Conservation (phyloP, 2,888 invertebrate species). For the Cataglyphis albicans region DNA sequence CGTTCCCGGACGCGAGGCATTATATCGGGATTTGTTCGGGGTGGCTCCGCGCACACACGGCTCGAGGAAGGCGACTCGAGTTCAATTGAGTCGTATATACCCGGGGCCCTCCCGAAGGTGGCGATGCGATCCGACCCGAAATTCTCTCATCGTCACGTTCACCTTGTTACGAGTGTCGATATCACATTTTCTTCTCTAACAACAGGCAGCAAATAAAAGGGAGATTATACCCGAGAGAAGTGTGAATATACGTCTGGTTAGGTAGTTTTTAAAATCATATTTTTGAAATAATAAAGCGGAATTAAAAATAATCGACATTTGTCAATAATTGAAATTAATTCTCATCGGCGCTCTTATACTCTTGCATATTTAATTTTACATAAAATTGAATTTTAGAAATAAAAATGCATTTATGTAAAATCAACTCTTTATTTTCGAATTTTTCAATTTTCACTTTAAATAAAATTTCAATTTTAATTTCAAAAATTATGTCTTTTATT, state of each 20-base stretch:
- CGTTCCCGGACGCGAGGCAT: slow-evolving; percentile 73
- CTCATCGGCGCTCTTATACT: no score
- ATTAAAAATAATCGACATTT: not conserved
- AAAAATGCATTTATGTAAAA: no score
- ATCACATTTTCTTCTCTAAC: not conserved
- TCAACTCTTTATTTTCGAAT: not conserved
- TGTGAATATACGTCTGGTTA: not conserved
- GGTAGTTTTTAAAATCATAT: not conserved
- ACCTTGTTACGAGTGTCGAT: not conserved
- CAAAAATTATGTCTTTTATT: not conserved
- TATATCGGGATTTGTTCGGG: slow-evolving; percentile 74
- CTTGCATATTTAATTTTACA: no score
- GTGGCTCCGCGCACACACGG: slow-evolving; percentile 40
- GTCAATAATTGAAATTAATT: no score
- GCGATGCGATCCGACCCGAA: slow-evolving; percentile 7
- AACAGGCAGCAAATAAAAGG: not conserved
- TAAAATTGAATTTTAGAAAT: no score
- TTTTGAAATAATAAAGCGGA: not conserved
- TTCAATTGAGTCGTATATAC: slow-evolving; percentile 77
- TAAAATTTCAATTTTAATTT: not conserved
- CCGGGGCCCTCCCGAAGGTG: slow-evolving; percentile 9
- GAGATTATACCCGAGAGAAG: not conserved
- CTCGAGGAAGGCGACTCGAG: slow-evolving; percentile 79
- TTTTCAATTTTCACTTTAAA: not conserved
- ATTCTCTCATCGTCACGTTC: slow-evolving; percentile 20